These are phyloP conservation scores for Uropsilus gracilis DNA, from an alignment of 2,113 vertebrate genomes.

Conservation along the genomic window DNA sequence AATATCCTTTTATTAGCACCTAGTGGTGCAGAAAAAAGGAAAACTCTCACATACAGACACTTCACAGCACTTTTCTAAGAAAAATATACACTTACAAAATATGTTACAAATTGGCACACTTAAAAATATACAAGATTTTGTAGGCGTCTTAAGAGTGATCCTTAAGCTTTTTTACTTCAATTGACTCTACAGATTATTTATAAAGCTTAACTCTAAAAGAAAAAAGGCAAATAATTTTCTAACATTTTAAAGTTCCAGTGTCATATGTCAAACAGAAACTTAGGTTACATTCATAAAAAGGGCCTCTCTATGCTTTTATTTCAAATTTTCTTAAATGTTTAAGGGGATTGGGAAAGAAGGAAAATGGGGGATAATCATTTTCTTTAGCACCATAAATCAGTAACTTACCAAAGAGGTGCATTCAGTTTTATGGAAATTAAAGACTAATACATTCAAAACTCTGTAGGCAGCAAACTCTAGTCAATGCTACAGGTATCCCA, in stretches of 20 bases:
- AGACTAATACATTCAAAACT: slow-evolving; percentile 98
- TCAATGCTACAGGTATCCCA: slow-evolving; percentile 84
- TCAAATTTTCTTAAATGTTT: slow-evolving; percentile 88
- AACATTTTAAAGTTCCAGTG: slow-evolving; percentile 97
- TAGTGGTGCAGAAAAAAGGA: slow-evolving; percentile 98
- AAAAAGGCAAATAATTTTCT: slow-evolving; percentile 97
- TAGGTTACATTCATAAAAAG: slow-evolving; percentile 99
- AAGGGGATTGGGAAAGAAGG: slow-evolving; percentile 79
- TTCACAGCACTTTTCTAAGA: slow-evolving; percentile 99
- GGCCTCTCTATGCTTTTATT: slow-evolving; percentile 84
- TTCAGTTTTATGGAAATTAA: slow-evolving; percentile 89
- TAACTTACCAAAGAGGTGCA: slow-evolving; percentile 96
- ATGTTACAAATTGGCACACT: slow-evolving; percentile 99
- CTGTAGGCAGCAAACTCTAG: slow-evolving; percentile 94
- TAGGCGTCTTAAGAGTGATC: slow-evolving; percentile 98
- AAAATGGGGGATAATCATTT: slow-evolving; percentile 84
- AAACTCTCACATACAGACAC: slow-evolving; percentile 97
- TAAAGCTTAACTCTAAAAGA: slow-evolving; percentile 98
- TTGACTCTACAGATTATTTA: slow-evolving; percentile 99
- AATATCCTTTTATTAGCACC: slow-evolving; percentile 99
- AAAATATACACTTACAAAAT: slow-evolving; percentile 99
- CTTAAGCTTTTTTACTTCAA: slow-evolving; percentile 99
- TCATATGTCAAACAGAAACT: slow-evolving; percentile 97
- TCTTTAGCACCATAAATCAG: slow-evolving; percentile 98
- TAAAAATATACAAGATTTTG: slow-evolving; percentile 99